Evolutionary conservation across 2,797 vertebrate species (phyloP), one percentile per base, ranked within the genome.

Genomic region (Galaxias olidus): DNA sequence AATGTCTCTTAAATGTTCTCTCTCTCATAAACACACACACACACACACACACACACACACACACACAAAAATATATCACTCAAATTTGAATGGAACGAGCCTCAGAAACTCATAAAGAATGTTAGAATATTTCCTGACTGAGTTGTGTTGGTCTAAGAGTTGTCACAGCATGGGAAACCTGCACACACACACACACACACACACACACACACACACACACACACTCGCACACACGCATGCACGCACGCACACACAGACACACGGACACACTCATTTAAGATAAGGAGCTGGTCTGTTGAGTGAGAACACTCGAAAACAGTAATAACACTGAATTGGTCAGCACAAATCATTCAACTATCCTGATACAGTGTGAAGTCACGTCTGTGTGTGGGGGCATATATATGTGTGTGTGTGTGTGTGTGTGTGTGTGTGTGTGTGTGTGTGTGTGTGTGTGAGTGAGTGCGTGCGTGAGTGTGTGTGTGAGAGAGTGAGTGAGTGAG

Each of bases 301-400:
- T 72, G 80, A 86, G 65, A 77, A 70, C 71, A 72, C 78, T 85
- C 78, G 63, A 75, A 30, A 80, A 81, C 78, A 78, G 74, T 73
- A 84, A 81, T 83, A 86, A 88, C 76, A 71, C 65, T 76, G 76
- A 75, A 74, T 67, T 83, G 71, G 72, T 84, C 67, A 61, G 73
- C 60, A 75, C 85, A 76, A 87, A 80, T 86, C 75, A 88, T 70
- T 76, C 63, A n/a, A 56, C 62, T 78, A 82, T 76, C 59, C 74
- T 79, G 70, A 78, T 75, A 54, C 53, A 8, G 49, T 45, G 45
- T 56, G 69, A 51, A 3, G 30, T 6, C 6, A 6, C 30, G 2
- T 30, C 30, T 30, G 6, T 30, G 30, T 30, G 30, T 30, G 30
- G 2, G 30, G 30, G 30, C 30, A 6, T 30, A 6, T 6, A 30